Evolutionary conservation across 1,140 invertebrate species (phyloP).

Genomic region (Theocolax elegans): DNA sequence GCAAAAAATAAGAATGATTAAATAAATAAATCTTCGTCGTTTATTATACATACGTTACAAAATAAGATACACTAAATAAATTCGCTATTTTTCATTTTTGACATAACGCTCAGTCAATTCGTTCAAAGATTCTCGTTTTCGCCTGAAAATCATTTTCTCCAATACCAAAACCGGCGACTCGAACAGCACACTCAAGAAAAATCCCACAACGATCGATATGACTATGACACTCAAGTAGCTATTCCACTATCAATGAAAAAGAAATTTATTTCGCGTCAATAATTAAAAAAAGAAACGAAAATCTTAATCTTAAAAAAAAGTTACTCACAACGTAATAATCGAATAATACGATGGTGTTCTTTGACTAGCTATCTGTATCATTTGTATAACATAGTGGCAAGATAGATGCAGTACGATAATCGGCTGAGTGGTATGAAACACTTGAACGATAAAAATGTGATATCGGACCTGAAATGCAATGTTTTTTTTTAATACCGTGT

Average conservation of each 20-base stretch:
- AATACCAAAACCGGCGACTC: slow-evolving; percentile 36
- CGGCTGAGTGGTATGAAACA: slow-evolving; percentile 69
- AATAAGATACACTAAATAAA: too few species aligned
- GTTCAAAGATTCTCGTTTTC: neutral
- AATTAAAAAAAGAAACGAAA: too few species aligned
- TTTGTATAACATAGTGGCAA: slow-evolving; percentile 61
- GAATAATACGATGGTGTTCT: slow-evolving; percentile 23
- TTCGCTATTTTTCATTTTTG: too few species aligned
- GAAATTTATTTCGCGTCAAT: neutral
- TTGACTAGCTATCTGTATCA: neutral
- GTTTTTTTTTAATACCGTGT: too few species aligned
- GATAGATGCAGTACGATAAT: slow-evolving; percentile 71
- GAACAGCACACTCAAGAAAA: slow-evolving; percentile 27
- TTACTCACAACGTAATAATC: slow-evolving; percentile 27
- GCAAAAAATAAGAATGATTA: too few species aligned
- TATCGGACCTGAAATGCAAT: slow-evolving; percentile 61
- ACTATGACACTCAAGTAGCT: neutral
- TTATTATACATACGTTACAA: too few species aligned
- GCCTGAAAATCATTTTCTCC: slow-evolving; percentile 33
- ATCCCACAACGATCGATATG: slow-evolving; percentile 2
- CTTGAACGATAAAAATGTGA: slow-evolving; percentile 69
- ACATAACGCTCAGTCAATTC: too few species aligned
- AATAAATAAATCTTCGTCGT: too few species aligned
- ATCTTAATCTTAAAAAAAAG: neutral
- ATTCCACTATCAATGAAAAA: slow-evolving; percentile 28